These are phyloP conservation scores for Pristionchus japonicus DNA, from an alignment of 2,888 invertebrate genomes.

Conservation along the genomic window DNA sequence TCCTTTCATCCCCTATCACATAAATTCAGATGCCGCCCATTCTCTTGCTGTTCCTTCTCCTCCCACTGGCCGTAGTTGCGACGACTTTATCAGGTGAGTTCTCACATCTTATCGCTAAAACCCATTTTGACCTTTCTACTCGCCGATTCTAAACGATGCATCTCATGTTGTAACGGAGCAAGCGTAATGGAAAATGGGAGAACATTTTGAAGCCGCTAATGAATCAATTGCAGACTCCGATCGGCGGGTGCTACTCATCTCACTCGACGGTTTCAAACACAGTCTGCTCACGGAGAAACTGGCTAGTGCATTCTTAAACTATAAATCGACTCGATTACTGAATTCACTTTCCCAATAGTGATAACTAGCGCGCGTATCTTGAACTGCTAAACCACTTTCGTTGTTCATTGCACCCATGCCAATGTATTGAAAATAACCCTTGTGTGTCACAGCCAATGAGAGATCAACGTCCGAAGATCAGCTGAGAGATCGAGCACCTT, in stretches of 20 bases:
- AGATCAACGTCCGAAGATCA: not conserved
- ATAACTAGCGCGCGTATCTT: no score
- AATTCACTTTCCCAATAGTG: no score
- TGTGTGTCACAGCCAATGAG: not conserved
- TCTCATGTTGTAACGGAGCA: no score
- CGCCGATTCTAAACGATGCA: no score
- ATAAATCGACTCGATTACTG: no score
- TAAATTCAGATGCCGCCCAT: not conserved
- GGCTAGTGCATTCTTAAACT: conserved; percentile 46
- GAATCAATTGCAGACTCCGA: not conserved
- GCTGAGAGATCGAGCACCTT: not conserved
- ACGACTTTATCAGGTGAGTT: not conserved
- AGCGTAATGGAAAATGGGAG: no score
- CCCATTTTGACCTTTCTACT: no score
- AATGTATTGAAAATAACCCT: no score
- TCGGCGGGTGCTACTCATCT: conserved; percentile 53
- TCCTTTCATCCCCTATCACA: not conserved
- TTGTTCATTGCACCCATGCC: not conserved
- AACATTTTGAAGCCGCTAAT: no score
- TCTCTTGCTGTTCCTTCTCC: not conserved
- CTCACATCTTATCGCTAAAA: no score
- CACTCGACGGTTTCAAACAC: conserved; percentile 64
- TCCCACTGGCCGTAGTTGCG: not conserved
- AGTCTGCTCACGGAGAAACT: conserved; percentile 58
- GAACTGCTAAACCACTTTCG: not conserved